A percentile compares a stretch with the other conserved stretches of the same genome.
phyloP scores from a whole-genome alignment of 2,797 vertebrate genomes.

The Tolypeutes matacus region DNA sequence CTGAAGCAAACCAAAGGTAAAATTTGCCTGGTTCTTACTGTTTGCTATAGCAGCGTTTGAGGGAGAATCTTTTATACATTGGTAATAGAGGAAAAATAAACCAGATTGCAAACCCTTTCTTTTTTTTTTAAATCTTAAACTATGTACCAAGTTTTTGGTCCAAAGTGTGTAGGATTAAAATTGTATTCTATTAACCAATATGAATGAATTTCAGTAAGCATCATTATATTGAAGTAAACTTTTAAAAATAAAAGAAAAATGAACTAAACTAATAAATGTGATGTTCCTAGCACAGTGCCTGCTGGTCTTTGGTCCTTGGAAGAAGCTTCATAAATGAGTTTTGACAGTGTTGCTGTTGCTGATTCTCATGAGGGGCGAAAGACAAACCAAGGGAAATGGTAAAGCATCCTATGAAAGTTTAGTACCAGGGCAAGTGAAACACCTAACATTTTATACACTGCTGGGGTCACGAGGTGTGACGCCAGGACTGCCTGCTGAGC shows the following conservation, averaged over 20 bases:
- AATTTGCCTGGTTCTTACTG: slow-evolving; percentile 83
- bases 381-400: neutral
- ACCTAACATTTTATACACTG: neutral
- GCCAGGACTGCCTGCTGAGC: rapidly evolving
- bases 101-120: slow-evolving; percentile 65
- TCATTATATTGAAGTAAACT: too few species aligned
- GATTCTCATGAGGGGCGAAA: neutral
- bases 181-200: too few species aligned
- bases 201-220: too few species aligned
- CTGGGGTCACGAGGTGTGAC: neutral
- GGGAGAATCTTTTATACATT: slow-evolving; percentile 84
- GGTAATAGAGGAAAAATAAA: slow-evolving; percentile 87
- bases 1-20: slow-evolving; percentile 88
- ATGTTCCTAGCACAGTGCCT: neutral
- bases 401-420: neutral
- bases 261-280: neutral
- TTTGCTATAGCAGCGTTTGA: slow-evolving; percentile 78
- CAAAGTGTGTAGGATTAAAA: too few species aligned
- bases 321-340: neutral
- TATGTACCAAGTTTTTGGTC: too few species aligned
- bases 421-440: neutral
- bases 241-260: neutral
- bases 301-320: neutral
- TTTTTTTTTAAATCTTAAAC: too few species aligned
- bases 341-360: too few species aligned